Evolutionary conservation across 1,140 invertebrate species (phyloP), one percentile per base, ranked within the genome.

Genomic region (Pantala flavescens): DNA sequence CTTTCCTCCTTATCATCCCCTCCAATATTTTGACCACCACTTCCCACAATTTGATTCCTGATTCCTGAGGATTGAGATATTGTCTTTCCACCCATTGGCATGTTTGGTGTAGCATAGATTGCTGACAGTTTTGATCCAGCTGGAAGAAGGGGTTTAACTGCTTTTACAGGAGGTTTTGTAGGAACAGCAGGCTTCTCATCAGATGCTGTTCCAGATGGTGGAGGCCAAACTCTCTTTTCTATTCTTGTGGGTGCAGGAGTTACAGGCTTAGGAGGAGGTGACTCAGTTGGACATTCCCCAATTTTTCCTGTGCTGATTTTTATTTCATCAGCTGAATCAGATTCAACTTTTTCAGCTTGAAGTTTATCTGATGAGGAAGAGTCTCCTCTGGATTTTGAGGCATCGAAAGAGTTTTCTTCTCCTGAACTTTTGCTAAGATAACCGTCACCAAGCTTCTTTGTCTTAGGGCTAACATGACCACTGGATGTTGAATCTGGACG

Each of bases 131-230:
- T 80, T 23, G 79, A 49, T 24, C 80, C 78, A 10, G 80, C 77
- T 21, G 80, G 77, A 28, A 84, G 75, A n/a, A 83, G 78, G 9
- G 87, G 87, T 81, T 88, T 86, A 16, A 84, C 79, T 28, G 84
- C 82, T 80, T 87, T 87, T 24, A 87, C 84, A 1, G 84, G 79
- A 1, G 90, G 90, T 82, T 91, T 91, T 24, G 84, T 85, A 9
- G 90, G 89, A 43, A 94, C 89, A 0, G 86, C 83, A 0, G 92
- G 92, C 81, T 92, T 92, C 43, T 91, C 90, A 70, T 86, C 84
- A n/a, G 21, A 24, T 23, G 77, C 77, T 70, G 78, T 78, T 73
- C 49, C 49, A 16, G 84, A 75, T 21, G 77, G 78, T 23, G 87
- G 84, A 55, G 86, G 88, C 87, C 88, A 89, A 7, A 84, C 78